Evolutionary conservation across 2,113 vertebrate genomes (phyloP), one percentile per base, ranked within the genome.

Genomic region (Phrynosoma platyrhinos): DNA sequence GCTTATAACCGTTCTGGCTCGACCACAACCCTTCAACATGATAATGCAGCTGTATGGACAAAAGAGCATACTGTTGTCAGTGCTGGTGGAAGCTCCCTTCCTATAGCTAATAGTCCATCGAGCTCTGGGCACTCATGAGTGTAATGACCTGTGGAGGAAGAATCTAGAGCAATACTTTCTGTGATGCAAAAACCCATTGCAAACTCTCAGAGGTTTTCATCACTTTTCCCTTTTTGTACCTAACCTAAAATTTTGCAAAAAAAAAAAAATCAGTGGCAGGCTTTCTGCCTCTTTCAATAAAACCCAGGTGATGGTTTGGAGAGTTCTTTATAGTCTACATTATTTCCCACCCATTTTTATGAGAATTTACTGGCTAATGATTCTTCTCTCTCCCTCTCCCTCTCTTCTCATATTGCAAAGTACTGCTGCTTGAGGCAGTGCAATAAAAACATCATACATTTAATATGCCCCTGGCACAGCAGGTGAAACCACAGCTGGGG

Each of bases 391-490:
- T 64, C 23, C 1, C 47, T 25, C 82, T 55, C 52, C 23, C 66
- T 66, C 62, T 27, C 32, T 69, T 7, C 80, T 47, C 72, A 82
- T 71, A 83, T 83, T 72, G 18, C 62, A 86, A 86, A 82, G 27
- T 81, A 53, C 7, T 16, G 53, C 2, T n/a, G 62, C 36, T 89
- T 66, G 53, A 83, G 76, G 74, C 79, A 62, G 32, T 53, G 62
- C 71, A 87, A 58, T 81, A 89, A 87, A 89, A 87, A 52, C 87
- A 84, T 76, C 23, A 53, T 69, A 30, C 71, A 81, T 78, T 84
- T 81, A 76, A 87, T 77, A 82, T 53, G 18, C 52, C 77, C 25
- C 52, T 81, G 32, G 21, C 69, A 64, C 6, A 69, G 0, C 0
- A 8, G 9, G 16, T 0, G 3, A 40, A 32, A 16, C 0, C 55